Conservation (phyloP, 1,140 invertebrate genomes). For the Listronotus oregonensis region DNA sequence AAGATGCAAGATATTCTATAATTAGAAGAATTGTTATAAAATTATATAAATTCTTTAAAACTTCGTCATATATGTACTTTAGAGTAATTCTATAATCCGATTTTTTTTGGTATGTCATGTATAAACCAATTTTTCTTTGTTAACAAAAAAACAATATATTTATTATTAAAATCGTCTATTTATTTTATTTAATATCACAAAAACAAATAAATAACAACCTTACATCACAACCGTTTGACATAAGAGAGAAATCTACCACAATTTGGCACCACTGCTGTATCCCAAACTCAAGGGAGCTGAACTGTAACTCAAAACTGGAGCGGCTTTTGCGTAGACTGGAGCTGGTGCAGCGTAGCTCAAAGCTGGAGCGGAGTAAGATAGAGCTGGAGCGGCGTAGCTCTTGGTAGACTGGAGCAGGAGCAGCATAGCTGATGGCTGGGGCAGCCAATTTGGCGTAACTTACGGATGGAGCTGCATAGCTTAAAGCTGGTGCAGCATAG, state of each 20-base stretch:
- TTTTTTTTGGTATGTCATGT: no score
- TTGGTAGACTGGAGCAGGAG: no score
- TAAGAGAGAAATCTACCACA: constrained; percentile 10
- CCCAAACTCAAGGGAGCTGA: background rate
- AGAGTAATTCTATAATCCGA: no score
- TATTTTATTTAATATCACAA: constrained; percentile 16
- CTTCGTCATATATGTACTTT: no score
- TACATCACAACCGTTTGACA: background rate
- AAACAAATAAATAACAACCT: constrained; percentile 6
- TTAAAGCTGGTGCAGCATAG: constrained; percentile 11
- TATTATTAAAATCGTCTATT: no score
- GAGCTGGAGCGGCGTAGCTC: background rate
- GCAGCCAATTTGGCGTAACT: no score
- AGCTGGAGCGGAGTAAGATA: background rate
- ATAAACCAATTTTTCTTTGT: no score
- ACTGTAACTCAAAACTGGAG: constrained; percentile 13
- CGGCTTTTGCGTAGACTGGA: background rate
- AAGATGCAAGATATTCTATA: no score
- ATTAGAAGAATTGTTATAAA: no score
- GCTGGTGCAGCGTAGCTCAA: constrained; percentile 18
- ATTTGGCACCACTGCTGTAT: constrained; percentile 3
- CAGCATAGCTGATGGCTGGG: no score
- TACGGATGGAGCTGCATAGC: background rate
- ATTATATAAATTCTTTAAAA: no score
- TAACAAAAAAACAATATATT: no score